A percentile compares a stretch with the other conserved stretches of the same genome.
These are phyloP conservation scores for Epinephelus cyanopodus DNA, from an alignment of 2,113 vertebrate genomes.

Conservation along the genomic window DNA sequence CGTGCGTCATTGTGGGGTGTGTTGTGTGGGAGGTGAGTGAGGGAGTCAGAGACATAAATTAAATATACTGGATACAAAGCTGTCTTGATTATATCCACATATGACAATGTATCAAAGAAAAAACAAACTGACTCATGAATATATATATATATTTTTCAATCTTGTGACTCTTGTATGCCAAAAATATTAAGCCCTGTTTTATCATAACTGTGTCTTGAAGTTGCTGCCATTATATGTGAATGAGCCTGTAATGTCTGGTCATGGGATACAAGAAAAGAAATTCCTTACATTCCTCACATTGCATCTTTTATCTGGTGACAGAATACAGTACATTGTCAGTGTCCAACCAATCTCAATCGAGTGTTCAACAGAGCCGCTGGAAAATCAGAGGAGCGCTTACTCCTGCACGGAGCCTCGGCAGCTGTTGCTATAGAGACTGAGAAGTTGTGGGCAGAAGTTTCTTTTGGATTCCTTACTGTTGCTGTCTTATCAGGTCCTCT, in stretches of 20 bases:
- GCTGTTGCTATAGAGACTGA: slow-evolving; percentile 83
- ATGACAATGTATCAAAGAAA: background rate
- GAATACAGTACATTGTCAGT: slow-evolving; percentile 17
- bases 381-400: slow-evolving; percentile 51
- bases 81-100: background rate
- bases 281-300: background rate
- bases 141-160: too few relatives aligned
- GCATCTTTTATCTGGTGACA: slow-evolving; percentile 9
- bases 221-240: background rate
- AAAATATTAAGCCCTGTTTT: too few relatives aligned
- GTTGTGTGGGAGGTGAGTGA: slow-evolving; percentile 20
- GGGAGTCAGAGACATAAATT: background rate
- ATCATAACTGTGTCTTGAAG: background rate
- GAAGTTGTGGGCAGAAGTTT: slow-evolving; percentile 70
- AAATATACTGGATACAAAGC: background rate
- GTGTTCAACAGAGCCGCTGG: slow-evolving; percentile 35
- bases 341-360: slow-evolving; percentile 31
- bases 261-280: background rate
- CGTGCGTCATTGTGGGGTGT: slow-evolving; percentile 16
- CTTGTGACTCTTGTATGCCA: too few relatives aligned
- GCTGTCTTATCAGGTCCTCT: slow-evolving; percentile 35
- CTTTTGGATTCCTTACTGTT: slow-evolving; percentile 48
- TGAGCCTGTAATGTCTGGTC: background rate
- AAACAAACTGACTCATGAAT: background rate
- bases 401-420: slow-evolving; percentile 56